Conservation (phyloP, 64 coral and sea anemone genomes). For the Actinia tenebrosa region DNA sequence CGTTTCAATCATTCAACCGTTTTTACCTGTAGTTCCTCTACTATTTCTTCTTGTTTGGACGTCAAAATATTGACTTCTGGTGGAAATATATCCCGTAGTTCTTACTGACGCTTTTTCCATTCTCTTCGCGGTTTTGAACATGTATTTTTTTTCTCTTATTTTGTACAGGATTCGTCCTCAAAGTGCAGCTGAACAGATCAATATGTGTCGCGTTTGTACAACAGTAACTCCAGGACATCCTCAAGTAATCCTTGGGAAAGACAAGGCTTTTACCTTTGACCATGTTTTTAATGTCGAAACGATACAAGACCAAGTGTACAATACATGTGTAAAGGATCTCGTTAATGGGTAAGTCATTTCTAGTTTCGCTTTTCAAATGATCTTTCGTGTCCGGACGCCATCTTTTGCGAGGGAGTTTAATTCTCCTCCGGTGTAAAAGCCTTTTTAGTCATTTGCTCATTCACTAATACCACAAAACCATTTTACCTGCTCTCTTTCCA, state of each 20-base stretch:
- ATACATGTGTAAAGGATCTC: constrained; percentile 70
- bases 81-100: neutral
- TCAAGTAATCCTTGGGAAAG: constrained; percentile 96
- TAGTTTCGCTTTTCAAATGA: neutral
- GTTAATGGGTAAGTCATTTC: constrained; percentile 80
- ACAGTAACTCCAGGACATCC: constrained; percentile 91
- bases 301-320: constrained; percentile 81
- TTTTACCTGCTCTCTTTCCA: constrained; percentile 26
- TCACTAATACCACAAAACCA: constrained; percentile 24
- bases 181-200: constrained; percentile 97
- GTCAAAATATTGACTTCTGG: constrained; percentile 1
- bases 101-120: constrained; percentile 8
- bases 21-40: neutral
- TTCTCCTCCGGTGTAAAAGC: neutral
- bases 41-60: neutral
- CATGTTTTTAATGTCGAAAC: constrained; percentile 84
- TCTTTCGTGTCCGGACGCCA: constrained; percentile 7
- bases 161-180: constrained; percentile 93
- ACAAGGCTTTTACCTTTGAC: constrained; percentile 98
- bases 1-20: neutral
- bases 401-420: constrained; percentile 12
- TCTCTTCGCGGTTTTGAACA: neutral
- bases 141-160: constrained; percentile 18
- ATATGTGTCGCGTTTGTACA: constrained; percentile 98
- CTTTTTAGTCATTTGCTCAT: constrained; percentile 2